Evolutionary conservation across 2,797 vertebrate species (phyloP).

Genomic region (Chaunax sp.): DNA sequence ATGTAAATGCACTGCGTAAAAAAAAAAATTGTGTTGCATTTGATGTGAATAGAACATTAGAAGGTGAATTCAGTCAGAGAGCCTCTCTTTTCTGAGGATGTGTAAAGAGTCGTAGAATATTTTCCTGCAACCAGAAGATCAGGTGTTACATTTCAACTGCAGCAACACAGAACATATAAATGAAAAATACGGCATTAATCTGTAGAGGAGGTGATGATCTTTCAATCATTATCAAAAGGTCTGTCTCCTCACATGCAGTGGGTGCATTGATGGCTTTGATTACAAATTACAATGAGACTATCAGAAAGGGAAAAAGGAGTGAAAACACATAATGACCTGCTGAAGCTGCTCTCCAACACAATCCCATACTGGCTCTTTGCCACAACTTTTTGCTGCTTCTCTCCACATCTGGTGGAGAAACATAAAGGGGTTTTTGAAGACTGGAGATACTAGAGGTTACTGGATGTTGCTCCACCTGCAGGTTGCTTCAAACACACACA

Average conservation of each 20-base stretch:
- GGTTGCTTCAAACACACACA: conserved; percentile 59
- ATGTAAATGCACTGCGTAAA: too few relatives aligned
- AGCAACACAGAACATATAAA: conserved; percentile 11
- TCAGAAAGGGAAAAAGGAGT: conserved; percentile 30
- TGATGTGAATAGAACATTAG: too few relatives aligned
- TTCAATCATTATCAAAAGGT: too few relatives aligned
- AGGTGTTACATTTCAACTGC: conserved; percentile 11
- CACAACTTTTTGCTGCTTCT: conserved; percentile 59
- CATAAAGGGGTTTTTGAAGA: conserved; percentile 71
- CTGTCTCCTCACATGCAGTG: background rate
- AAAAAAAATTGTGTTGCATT: too few relatives aligned
- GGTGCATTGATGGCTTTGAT: conserved; percentile 13
- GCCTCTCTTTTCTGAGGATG: too few relatives aligned
- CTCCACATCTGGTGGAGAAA: conserved; percentile 68
- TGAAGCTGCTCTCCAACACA: conserved; percentile 58
- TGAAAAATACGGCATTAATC: background rate
- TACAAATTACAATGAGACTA: conserved; percentile 23
- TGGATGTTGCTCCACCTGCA: conserved; percentile 72
- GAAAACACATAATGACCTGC: conserved; percentile 47
- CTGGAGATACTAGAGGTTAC: conserved; percentile 69
- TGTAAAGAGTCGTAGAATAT: background rate
- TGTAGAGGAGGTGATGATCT: too few relatives aligned
- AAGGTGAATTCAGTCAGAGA: conserved; percentile 42
- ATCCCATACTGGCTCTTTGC: conserved; percentile 63
- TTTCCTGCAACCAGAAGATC: conserved; percentile 6